Evolutionary conservation across 2,113 vertebrate species (phyloP).

Genomic region (Beaufortia kweichowensis): DNA sequence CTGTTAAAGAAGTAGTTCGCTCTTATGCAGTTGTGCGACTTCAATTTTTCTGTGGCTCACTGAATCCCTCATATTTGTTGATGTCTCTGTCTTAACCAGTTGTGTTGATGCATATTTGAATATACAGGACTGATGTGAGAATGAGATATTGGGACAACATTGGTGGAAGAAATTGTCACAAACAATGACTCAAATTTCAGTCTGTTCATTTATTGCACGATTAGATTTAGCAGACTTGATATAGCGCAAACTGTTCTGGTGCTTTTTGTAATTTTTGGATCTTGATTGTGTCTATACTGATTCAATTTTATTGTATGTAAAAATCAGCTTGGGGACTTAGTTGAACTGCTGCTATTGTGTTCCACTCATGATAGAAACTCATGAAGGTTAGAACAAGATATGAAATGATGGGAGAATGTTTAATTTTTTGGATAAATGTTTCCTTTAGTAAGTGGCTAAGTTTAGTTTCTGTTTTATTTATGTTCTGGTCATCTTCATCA

Average conservation of each 20-base stretch:
- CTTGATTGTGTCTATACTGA: not conserved
- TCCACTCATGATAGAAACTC: not conserved
- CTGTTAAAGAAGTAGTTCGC: too few relatives aligned
- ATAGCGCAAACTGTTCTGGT: not conserved
- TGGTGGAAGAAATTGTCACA: too few relatives aligned
- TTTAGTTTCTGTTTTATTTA: slow-evolving; percentile 11
- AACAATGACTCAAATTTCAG: slow-evolving; percentile 30
- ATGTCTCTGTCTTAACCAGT: too few relatives aligned
- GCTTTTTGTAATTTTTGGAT: not conserved
- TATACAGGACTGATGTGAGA: not conserved
- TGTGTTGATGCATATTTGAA: too few relatives aligned
- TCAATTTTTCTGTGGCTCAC: not conserved
- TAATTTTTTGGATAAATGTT: not conserved
- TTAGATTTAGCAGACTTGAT: too few relatives aligned
- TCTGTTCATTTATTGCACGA: slow-evolving; percentile 47
- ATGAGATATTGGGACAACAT: not conserved
- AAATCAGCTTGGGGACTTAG: too few relatives aligned
- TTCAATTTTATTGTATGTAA: too few relatives aligned
- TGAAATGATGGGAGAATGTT: too few relatives aligned
- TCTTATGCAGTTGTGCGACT: not conserved
- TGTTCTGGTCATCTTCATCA: slow-evolving; percentile 15
- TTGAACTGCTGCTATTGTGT: too few relatives aligned
- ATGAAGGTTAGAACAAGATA: not conserved
- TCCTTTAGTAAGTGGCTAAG: not conserved
- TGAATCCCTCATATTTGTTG: too few relatives aligned